These are phyloP conservation scores for Elephantulus edwardii DNA, from an alignment of 2,113 vertebrate species.

Conservation along the genomic window DNA sequence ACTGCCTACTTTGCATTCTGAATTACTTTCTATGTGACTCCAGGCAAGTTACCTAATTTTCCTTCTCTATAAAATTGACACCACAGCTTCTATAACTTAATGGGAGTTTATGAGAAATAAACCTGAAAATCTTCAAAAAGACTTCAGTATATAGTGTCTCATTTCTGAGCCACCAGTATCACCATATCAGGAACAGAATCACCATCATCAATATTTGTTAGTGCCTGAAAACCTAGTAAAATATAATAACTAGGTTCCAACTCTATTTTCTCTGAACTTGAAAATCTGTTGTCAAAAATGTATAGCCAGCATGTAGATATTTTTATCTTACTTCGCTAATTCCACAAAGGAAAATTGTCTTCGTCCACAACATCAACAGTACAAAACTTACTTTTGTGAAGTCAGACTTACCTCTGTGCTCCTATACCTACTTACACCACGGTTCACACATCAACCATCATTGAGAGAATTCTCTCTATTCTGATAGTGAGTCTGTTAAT, in stretches of 20 bases:
- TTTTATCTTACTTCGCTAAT: too few species aligned
- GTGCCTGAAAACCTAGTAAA: background rate
- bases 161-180: background rate
- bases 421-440: too few species aligned
- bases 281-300: background rate
- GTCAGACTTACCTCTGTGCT: too few species aligned
- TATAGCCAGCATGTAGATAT: too few species aligned
- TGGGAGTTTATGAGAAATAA: background rate
- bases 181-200: too few species aligned
- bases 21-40: background rate
- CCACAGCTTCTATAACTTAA: background rate
- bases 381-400: too few species aligned
- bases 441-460: too few species aligned
- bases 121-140: background rate
- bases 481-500: too few species aligned
- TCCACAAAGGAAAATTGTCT: too few species aligned
- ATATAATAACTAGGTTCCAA: background rate
- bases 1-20: background rate
- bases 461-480: too few species aligned
- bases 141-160: background rate
- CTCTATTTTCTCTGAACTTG: background rate
- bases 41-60: background rate
- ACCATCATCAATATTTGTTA: background rate
- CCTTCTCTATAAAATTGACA: background rate
- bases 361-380: too few species aligned